Base-by-base conservation (phyloP, 2,888 invertebrate species). In the Leptinotarsa rubiginosa region DNA sequence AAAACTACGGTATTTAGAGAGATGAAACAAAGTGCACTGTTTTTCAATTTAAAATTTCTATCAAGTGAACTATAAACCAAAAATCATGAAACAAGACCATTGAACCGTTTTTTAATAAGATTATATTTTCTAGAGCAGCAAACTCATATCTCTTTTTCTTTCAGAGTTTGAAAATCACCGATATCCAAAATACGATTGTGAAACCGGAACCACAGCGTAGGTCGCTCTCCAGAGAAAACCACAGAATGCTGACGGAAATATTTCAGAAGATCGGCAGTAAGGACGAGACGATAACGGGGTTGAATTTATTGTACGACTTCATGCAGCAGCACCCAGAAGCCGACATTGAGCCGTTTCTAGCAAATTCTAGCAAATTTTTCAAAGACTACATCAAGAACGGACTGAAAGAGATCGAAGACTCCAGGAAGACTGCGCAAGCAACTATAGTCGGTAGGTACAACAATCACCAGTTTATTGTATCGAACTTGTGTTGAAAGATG, bases 231-330 rank as follows among this genome's bases (percentile, higher is more conserved):
- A 92, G 95, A 83, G 92, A 92, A 20, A 92, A 94, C n/a, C 96
- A 97, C 84, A 96, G 96, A 79, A 93, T 94, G 81, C 89, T 98
- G 75, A 94, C 96, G 0, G 94, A 95, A 83, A 97, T 97, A 83
- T 95, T 97, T 82, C 95, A 95, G 87, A 93, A 97, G 83, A 97
- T 97, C 83, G 97, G 97, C 54, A 94, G 93, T 65, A 96, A 96
- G 87, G 95, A 96, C 78, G 95, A 95, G 77, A 95, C 95, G 3
- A 91, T 91, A 80, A 92, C 96, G 87, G 98, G 97, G 52, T 88
- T 98, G 73, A 90, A 91, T 75, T 92, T 95, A 83, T 88, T 97
- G 18, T 96, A 95, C 80, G 95, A 96, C 82, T 93, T 96, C 83
- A 91, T 91, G 89, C 92, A 92, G 84, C 92, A 94, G 81, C 92